A percentile compares a stretch with the other conserved stretches of the same genome.
These are phyloP conservation scores for Ophioninae sp. DNA, from an alignment of 2,888 invertebrate species.

Conservation along the genomic window DNA sequence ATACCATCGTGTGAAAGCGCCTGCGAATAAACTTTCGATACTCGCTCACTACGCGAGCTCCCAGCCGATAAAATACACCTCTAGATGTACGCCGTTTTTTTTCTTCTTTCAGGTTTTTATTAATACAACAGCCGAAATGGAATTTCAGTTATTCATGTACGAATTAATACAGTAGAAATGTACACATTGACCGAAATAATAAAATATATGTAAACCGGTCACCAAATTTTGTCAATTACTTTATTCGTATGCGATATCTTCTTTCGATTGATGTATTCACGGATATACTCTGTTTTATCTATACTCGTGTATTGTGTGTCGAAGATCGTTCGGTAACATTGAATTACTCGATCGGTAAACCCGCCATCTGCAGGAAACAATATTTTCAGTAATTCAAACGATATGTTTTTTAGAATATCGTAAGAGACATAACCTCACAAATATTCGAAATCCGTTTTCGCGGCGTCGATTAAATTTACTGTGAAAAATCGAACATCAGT, in stretches of 20 bases:
- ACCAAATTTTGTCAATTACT: neutral
- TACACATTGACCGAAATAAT: neutral
- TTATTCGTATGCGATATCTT: neutral
- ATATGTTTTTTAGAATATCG: no score
- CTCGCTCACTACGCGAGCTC: conserved; percentile 45
- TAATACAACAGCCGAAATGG: conserved; percentile 4
- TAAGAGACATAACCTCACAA: no score
- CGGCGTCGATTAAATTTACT: no score
- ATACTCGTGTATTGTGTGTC: neutral
- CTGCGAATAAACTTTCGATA: conserved; percentile 61
- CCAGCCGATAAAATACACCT: conserved; percentile 48
- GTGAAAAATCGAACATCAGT: no score
- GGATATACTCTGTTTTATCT: neutral
- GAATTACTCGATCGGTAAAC: no score
- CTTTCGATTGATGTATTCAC: no score
- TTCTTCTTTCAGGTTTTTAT: conserved; percentile 15
- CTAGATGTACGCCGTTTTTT: conserved; percentile 50
- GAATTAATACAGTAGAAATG: neutral
- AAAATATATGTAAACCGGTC: neutral
- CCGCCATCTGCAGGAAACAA: no score
- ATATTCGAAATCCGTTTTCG: no score
- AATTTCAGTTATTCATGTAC: conserved; percentile 12
- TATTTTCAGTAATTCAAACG: no score
- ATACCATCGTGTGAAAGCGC: conserved; percentile 61
- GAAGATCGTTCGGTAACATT: no score